Conservation (phyloP, 2,113 vertebrate species). For the Oxyura jamaicensis region DNA sequence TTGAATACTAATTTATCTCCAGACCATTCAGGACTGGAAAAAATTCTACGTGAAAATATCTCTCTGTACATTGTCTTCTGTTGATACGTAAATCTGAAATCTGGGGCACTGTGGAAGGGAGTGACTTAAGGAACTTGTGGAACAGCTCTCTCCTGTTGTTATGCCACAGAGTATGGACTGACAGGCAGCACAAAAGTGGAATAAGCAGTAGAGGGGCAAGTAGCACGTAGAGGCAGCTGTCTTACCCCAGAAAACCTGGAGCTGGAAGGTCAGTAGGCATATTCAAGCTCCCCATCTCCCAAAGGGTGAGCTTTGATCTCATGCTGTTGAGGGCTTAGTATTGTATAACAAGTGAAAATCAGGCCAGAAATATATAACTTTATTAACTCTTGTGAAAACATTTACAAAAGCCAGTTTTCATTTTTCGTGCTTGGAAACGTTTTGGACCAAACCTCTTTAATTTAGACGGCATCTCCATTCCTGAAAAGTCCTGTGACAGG, state of each 20-base stretch:
- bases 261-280: not conserved
- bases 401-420: not conserved
- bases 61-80: not conserved
- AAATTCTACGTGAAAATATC: not conserved
- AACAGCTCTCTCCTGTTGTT: not conserved
- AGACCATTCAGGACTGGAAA: not conserved
- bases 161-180: not conserved
- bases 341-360: not conserved
- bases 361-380: not conserved
- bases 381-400: constrained; percentile 9
- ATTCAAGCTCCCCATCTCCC: not conserved
- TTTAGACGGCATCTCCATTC: not conserved
- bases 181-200: not conserved
- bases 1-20: not conserved
- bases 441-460: not conserved
- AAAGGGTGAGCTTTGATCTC: not conserved
- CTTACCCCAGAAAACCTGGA: not conserved
- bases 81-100: not conserved
- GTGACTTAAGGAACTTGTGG: not conserved
- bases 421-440: not conserved
- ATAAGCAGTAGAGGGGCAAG: not conserved
- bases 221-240: not conserved
- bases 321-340: not conserved
- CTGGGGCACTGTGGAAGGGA: not conserved
- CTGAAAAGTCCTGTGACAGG: not conserved